Evolutionary conservation across 2,888 invertebrate genomes (phyloP).

Genomic region (Amiota mariae): DNA sequence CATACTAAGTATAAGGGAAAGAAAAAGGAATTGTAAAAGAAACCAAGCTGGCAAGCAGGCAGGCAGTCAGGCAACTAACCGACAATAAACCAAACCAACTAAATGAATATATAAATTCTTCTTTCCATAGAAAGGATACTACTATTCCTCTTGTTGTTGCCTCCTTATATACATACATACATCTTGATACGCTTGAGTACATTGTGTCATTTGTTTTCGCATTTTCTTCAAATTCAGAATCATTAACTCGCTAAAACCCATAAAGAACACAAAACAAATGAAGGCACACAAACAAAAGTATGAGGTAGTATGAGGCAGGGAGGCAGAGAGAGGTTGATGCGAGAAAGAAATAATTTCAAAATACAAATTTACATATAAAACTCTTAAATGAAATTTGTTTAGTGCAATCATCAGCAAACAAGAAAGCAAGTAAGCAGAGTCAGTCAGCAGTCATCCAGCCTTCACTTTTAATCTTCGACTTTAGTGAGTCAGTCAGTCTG

Average conservation of each 20-base stretch:
- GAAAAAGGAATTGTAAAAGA: background rate
- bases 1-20: background rate
- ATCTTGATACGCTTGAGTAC: slow-evolving; percentile 13
- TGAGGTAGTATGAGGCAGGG: too few species aligned
- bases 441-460: too few species aligned
- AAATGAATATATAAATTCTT: background rate
- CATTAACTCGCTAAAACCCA: too few species aligned
- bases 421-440: too few species aligned
- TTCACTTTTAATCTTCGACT: too few species aligned
- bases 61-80: background rate
- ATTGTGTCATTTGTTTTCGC: slow-evolving; percentile 5
- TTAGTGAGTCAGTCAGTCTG: background rate
- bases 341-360: slow-evolving; percentile 15
- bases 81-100: slow-evolving; percentile 1
- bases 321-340: too few species aligned
- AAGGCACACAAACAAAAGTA: too few species aligned
- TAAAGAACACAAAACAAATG: too few species aligned
- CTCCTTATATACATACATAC: background rate
- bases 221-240: background rate
- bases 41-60: background rate
- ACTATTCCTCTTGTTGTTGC: background rate
- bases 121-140: too few species aligned
- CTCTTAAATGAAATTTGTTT: background rate
- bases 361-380: slow-evolving; percentile 10
- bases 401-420: background rate